These are phyloP conservation scores for Synaphobranchus kaupii DNA, from an alignment of 2,797 vertebrate genomes.

Conservation along the genomic window DNA sequence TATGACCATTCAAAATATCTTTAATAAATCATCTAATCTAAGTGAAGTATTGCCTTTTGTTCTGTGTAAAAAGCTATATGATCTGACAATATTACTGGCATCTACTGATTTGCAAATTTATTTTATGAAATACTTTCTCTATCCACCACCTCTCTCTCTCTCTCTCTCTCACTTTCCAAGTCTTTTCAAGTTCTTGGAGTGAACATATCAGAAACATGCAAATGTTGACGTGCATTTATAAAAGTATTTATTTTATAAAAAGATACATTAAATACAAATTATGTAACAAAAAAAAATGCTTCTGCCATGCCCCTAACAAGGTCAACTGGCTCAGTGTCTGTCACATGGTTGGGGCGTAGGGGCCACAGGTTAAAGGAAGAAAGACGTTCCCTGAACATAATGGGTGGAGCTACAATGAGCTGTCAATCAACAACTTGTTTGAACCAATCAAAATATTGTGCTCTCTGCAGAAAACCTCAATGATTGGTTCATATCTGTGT, in stretches of 20 bases:
- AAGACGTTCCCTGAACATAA: not conserved
- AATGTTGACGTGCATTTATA: conserved; percentile 63
- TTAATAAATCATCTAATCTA: conserved; percentile 75
- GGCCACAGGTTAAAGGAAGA: not conserved
- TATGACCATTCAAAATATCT: conserved; percentile 69
- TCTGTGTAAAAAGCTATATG: not conserved
- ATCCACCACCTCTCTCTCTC: not conserved
- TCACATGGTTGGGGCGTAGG: not conserved
- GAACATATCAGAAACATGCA: not conserved
- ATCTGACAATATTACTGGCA: not conserved
- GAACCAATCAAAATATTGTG: not conserved
- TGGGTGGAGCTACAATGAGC: conserved; percentile 2
- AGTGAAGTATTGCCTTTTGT: not conserved
- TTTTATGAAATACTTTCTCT: not conserved
- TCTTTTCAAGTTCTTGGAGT: conserved; percentile 27
- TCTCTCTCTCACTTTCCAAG: conserved; percentile 29
- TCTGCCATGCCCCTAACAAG: not conserved
- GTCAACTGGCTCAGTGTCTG: not conserved
- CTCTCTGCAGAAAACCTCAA: not conserved
- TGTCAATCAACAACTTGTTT: not conserved
- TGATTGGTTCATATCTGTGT: not conserved
- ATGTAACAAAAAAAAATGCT: conserved; percentile 48
- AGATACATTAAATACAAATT: conserved; percentile 85
- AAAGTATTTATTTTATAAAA: conserved; percentile 73
- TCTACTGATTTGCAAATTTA: not conserved